Percentiles rank a stretch among this genome's conserved stretches.
These are phyloP conservation scores for Brachypterus glaber DNA, from an alignment of 2,888 invertebrate genomes.

Conservation along the genomic window DNA sequence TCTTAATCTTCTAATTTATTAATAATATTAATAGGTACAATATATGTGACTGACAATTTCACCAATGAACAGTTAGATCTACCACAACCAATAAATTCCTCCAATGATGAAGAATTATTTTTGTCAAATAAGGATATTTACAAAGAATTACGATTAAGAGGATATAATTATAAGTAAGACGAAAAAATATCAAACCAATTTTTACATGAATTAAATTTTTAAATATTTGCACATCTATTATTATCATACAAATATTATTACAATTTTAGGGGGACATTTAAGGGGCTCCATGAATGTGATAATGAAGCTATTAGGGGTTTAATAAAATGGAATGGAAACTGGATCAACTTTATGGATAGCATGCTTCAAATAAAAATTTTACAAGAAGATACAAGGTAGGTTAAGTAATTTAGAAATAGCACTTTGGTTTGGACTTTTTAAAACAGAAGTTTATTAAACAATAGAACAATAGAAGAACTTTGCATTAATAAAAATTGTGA, in stretches of 20 bases:
- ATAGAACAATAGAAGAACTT: no score
- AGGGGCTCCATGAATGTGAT: constrained; percentile 24
- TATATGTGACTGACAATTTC: constrained; percentile 9
- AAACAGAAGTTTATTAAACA: no score
- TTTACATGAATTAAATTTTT: background rate
- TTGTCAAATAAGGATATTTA: constrained; percentile 62
- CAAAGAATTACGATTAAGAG: constrained; percentile 58
- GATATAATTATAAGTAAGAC: constrained; percentile 46
- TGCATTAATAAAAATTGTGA: no score
- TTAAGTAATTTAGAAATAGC: no score
- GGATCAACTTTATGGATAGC: constrained; percentile 82
- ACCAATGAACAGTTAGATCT: constrained; percentile 36
- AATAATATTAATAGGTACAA: background rate
- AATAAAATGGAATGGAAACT: constrained; percentile 46
- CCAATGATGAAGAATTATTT: constrained; percentile 31
- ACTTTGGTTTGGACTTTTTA: no score
- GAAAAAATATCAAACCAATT: background rate
- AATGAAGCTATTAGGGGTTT: constrained; percentile 17
- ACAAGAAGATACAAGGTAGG: constrained; percentile 54
- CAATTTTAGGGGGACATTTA: constrained; percentile 25
- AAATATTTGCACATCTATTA: background rate
- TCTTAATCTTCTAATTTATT: no score
- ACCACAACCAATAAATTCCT: background rate
- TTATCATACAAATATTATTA: background rate
- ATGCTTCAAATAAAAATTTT: constrained; percentile 70